phyloP scores from a whole-genome alignment of 2,888 invertebrate genomes.

The Euzetes globulus region DNA sequence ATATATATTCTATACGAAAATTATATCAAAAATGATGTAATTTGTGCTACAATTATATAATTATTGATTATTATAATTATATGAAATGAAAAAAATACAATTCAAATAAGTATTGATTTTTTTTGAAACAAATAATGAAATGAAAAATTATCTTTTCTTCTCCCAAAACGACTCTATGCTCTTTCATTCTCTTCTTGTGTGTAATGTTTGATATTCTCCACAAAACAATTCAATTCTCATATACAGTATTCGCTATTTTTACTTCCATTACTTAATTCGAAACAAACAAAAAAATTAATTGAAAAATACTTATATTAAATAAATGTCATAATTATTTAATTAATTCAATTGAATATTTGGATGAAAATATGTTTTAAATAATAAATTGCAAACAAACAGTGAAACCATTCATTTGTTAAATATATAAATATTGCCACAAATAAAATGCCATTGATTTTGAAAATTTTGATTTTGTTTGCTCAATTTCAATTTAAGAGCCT shows the following conservation, averaged over 20 bases:
- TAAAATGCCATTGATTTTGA: no score
- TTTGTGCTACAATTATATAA: not conserved
- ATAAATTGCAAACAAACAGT: no score
- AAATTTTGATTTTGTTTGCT: no score
- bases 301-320: conserved; percentile 3
- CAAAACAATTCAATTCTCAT: conserved; percentile 5
- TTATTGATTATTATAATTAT: not conserved
- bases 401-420: no score
- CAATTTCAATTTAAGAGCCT: no score
- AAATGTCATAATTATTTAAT: not conserved
- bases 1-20: not conserved
- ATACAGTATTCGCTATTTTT: conserved; percentile 9
- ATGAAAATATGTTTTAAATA: no score
- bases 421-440: no score
- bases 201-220: conserved; percentile 16
- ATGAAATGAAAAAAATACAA: not conserved
- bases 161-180: not conserved
- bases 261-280: not conserved
- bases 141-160: not conserved
- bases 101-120: not conserved
- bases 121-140: not conserved
- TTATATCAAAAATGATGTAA: not conserved
- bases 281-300: not conserved
- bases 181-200: not conserved
- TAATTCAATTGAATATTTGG: not conserved